Percentiles rank a stretch among this genome's conserved stretches.
phyloP scores from a whole-genome alignment of 1,140 invertebrate genomes.

The Paramacrobiotus metropolitanus region DNA sequence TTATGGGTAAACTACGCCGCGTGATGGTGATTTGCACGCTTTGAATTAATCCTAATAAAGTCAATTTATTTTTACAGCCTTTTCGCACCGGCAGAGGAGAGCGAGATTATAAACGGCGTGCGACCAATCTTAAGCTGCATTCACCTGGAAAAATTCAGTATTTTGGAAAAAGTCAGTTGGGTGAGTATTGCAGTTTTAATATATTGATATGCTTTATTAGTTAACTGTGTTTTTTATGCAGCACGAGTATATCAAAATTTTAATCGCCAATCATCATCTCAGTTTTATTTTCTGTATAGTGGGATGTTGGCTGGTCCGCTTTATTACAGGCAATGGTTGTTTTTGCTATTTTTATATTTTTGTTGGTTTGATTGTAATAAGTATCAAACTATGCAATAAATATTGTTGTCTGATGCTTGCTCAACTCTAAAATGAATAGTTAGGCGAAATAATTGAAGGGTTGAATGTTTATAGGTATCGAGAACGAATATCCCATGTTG shows the following conservation, averaged over 20 bases:
- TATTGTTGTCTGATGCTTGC: not conserved
- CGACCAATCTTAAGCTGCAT: conserved; percentile 64
- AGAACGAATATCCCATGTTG: conserved; percentile 84
- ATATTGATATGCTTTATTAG: too few species aligned
- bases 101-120: conserved; percentile 54
- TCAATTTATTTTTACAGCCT: conserved; percentile 27
- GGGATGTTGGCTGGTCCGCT: conserved; percentile 1
- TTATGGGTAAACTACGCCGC: too few species aligned
- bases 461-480: conserved; percentile 30
- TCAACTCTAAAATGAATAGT: too few species aligned
- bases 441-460: too few species aligned
- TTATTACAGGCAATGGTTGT: not conserved
- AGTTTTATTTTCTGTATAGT: conserved; percentile 7
- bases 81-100: conserved; percentile 36
- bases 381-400: too few species aligned
- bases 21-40: too few species aligned
- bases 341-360: conserved; percentile 8
- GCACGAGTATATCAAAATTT: too few species aligned
- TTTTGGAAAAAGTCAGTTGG: conserved; percentile 90
- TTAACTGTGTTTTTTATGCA: too few species aligned
- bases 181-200: conserved; percentile 32
- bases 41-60: too few species aligned
- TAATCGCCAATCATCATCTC: too few species aligned
- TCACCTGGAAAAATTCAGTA: conserved; percentile 95
- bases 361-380: conserved; percentile 17